Conservation (phyloP, 2,888 invertebrate species). For the Folsomia manolachei region DNA sequence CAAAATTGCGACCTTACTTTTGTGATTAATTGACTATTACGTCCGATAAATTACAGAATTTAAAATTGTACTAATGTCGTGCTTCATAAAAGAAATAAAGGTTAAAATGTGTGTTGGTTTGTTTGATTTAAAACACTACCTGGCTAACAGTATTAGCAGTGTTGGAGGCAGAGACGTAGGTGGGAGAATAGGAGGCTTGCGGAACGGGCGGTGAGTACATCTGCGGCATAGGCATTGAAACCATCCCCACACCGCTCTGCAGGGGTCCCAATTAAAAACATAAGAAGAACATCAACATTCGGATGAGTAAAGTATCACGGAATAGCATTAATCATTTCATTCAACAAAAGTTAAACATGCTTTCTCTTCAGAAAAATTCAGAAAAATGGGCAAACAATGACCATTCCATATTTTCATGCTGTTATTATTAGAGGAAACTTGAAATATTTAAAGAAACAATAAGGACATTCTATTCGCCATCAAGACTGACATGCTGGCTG, state of each 20-base stretch:
- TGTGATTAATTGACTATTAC: not conserved
- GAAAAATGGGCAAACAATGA: no score
- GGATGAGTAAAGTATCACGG: conserved; percentile 19
- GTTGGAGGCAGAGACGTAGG: conserved; percentile 33
- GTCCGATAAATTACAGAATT: no score
- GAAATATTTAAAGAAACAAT: no score
- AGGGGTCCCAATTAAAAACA: conserved; percentile 47
- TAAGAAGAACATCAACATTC: conserved; percentile 35
- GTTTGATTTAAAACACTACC: conserved; percentile 37
- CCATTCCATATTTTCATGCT: no score
- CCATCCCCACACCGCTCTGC: conserved; percentile 50
- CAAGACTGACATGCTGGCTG: no score
- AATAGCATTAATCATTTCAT: conserved; percentile 12
- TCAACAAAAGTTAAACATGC: conserved; percentile 5
- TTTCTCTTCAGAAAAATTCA: no score
- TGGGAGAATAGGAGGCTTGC: conserved; percentile 37
- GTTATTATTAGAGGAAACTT: no score
- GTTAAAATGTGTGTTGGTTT: conserved; percentile 1
- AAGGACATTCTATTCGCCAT: no score
- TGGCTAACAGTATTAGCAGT: conserved; percentile 50
- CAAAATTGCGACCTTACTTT: not conserved
- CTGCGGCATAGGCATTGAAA: conserved; percentile 46
- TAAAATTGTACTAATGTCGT: no score
- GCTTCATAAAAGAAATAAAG: not conserved
- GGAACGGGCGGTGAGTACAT: conserved; percentile 39